A percentile compares a stretch with the other conserved stretches of the same genome.
Evolutionary conservation across 1,140 invertebrate species (phyloP).

Genomic region (Lethrus apterus): DNA sequence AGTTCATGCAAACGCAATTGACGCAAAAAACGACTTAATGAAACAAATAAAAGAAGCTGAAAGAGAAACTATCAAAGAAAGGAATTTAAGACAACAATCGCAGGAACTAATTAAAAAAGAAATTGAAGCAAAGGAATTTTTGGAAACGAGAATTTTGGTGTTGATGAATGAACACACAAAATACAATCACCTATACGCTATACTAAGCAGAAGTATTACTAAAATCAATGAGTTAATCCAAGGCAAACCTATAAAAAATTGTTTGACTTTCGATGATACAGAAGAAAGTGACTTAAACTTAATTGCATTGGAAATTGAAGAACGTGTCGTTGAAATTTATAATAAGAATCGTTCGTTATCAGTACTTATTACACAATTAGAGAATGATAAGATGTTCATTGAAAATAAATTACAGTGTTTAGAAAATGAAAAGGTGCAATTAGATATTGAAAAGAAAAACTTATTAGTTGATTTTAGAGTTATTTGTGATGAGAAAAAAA

Average conservation of each 20-base stretch:
- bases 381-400: slow-evolving; percentile 3
- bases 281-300: neutral
- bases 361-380: neutral
- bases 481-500: neutral
- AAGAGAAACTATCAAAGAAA: slow-evolving; percentile 10
- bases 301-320: neutral
- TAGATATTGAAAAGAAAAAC: slow-evolving; percentile 9
- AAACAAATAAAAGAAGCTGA: slow-evolving; percentile 21
- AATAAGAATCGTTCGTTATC: neutral
- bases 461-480: slow-evolving; percentile 2
- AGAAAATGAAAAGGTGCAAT: slow-evolving; percentile 4
- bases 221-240: neutral
- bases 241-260: neutral
- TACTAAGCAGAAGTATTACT: neutral
- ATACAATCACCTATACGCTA: neutral
- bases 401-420: slow-evolving; percentile 7
- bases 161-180: slow-evolving; percentile 13
- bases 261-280: neutral
- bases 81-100: slow-evolving; percentile 6
- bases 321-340: neutral
- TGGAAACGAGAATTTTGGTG: slow-evolving; percentile 6
- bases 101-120: slow-evolving; percentile 11
- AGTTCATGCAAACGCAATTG: slow-evolving; percentile 24
- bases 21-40: slow-evolving; percentile 21
- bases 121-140: slow-evolving; percentile 4